phyloP scores from a whole-genome alignment of 2,888 invertebrate species.

The Chaetogeoica ovagalla region DNA sequence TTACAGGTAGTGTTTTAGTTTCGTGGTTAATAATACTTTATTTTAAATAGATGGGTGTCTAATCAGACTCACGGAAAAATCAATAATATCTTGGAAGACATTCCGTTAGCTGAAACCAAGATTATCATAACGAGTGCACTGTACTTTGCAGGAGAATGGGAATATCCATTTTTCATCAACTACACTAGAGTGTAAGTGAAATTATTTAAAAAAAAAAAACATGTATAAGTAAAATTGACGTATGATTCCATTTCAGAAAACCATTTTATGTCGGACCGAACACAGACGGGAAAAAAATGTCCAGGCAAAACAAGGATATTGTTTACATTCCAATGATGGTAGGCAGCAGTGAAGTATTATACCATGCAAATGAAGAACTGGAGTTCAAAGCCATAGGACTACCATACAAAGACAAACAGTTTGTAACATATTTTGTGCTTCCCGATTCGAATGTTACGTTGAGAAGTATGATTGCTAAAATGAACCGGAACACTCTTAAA shows the following conservation, averaged over 20 bases:
- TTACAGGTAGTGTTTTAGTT: too few species aligned
- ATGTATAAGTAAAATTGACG: background rate
- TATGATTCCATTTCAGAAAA: constrained; percentile 45
- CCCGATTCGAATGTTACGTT: constrained; percentile 59
- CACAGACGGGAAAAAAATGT: constrained; percentile 60
- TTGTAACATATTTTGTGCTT: constrained; percentile 62
- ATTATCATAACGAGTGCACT: constrained; percentile 71
- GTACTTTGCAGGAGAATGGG: constrained; percentile 75
- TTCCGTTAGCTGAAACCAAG: constrained; percentile 65
- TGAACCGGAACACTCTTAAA: constrained; percentile 62
- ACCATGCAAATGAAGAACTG: constrained; percentile 62
- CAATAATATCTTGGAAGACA: constrained; percentile 63
- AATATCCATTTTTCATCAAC: constrained; percentile 66
- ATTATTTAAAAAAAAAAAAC: constrained; percentile 2
- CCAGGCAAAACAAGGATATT: constrained; percentile 59
- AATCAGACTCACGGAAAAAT: constrained; percentile 69
- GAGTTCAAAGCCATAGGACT: constrained; percentile 61
- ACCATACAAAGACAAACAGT: constrained; percentile 61
- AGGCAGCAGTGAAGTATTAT: constrained; percentile 67
- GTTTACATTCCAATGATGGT: constrained; percentile 69
- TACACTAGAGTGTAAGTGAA: constrained; percentile 64
- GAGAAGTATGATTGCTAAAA: constrained; percentile 59
- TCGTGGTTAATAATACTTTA: constrained; percentile 1
- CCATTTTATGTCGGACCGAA: constrained; percentile 51
- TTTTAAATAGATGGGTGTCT: constrained; percentile 64